Evolutionary conservation across 1,140 invertebrate species (phyloP), one percentile per base, ranked within the genome.

Genomic region (Procambarus virginalis): DNA sequence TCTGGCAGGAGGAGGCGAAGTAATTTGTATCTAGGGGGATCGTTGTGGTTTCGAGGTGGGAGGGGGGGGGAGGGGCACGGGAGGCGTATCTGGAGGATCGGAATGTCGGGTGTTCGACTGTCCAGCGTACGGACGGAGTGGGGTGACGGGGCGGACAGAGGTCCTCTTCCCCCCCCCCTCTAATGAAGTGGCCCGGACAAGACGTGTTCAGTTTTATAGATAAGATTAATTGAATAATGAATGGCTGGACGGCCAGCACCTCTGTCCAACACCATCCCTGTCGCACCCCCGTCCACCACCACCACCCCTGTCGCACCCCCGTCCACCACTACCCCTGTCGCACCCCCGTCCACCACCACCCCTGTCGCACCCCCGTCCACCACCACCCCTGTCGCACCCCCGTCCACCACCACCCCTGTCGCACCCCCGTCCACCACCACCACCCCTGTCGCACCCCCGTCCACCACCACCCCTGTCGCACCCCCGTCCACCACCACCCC

Each of bases 221-320:
- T 85, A 85, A 85, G 83, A 85, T 85, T 85, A 85, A 85, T 85
- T 85, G 83, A 85, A 85, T 85, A 85, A 85, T 73, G 68, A 85
- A 51, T 45, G 49, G 60, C 58, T 49, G 20, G 70, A 9, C 70
- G 55, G 55, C 55, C 55, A 58, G 8, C 12, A 58, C 55, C 55
- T 12, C 12, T 12, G 12, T 12, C 6, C 55, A 12, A 0, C 55
- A 58, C 6, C 55, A 58, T 2, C 55, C 6, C 55, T 12, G 6
- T 58, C 55, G 12, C 6, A 8, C 55, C 12, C 12, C 12, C 55
- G 8, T 9, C 55, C 55, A 58, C 55, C 55, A 8, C 12, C 55
- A 58, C 55, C 6, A 9, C 55, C 6, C 6, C 55, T 12, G 6
- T 58, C 6, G 0, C 55, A 58, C 55, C 55, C 55, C 12, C 55